Evolutionary conservation across 2,797 vertebrate species (phyloP), one percentile per base, ranked within the genome.

Genomic region (Podarcis lilfordi): DNA sequence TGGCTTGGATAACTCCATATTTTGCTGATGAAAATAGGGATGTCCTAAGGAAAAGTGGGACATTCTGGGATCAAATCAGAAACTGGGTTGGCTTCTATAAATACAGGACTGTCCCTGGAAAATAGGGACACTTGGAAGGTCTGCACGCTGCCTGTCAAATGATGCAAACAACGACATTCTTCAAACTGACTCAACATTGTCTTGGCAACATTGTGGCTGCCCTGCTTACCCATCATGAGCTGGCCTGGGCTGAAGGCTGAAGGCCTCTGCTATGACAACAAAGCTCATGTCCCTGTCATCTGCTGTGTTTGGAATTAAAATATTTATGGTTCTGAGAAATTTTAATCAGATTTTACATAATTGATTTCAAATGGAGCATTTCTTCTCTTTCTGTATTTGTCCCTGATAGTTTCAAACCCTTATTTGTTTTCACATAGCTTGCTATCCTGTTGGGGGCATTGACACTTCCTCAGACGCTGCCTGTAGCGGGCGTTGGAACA

Each of bases 381-480:
- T 64, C 2, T 27, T 35, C 10, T 3, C 45, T 66, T 87, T 86
- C 85, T 84, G 27, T 2, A 15, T 80, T 19, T 74, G 0, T 15
- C 87, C 88, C 50, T 69, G 29, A 92, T 40, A 6, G 2, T 59
- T 79, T 86, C 17, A 55, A 87, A 13, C 1, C 43, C 29, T 1
- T 82, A 78, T 5, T 69, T 59, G 1, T 75, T 85, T 61, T 64
- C 32, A 40, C 32, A 11, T 50, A 94, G 75, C 45, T 94, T 75
- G 90, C 66, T 86, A 7, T 86, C 72, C 9, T 83, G 5, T 2
- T 84, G 72, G 81, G 66, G 7, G 27, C 84, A 17, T 32, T 80
- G 1, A 43, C 88, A 19, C 55, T 77, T 9, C 1, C 43, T 10
- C 71, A 87, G 59, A 86, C 74, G 1, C 35, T 91, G 3, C 86